Percentiles rank a stretch among this genome's conserved stretches.
Evolutionary conservation across 2,113 vertebrate genomes (phyloP).

Genomic region (Notothenia coriiceps): DNA sequence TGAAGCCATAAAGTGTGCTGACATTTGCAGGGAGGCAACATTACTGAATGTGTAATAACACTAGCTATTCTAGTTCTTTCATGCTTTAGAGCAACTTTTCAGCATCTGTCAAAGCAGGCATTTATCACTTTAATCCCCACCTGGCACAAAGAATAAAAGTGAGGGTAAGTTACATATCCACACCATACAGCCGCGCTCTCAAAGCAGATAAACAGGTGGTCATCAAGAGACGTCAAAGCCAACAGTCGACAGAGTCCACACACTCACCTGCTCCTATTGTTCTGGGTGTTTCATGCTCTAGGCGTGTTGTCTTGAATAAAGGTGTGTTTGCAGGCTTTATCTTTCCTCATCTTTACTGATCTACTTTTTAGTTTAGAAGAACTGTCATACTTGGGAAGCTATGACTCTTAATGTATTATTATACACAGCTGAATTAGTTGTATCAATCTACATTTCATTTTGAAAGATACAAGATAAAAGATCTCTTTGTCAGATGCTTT

Average conservation of each 20-base stretch:
- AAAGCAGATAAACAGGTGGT: constrained; percentile 83
- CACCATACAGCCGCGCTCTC: constrained; percentile 63
- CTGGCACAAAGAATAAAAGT: constrained; percentile 79
- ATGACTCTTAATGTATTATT: not conserved
- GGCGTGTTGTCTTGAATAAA: constrained; percentile 62
- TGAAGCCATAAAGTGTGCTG: constrained; percentile 62
- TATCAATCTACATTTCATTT: constrained; percentile 21
- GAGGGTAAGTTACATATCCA: constrained; percentile 73
- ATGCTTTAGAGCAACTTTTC: constrained; percentile 79
- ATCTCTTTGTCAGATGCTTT: not conserved
- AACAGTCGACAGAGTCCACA: constrained; percentile 48
- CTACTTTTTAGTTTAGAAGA: not conserved
- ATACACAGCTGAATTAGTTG: not conserved
- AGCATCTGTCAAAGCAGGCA: constrained; percentile 74
- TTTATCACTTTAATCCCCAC: constrained; percentile 82
- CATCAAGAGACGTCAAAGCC: constrained; percentile 60
- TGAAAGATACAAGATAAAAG: not conserved
- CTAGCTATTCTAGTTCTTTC: constrained; percentile 66
- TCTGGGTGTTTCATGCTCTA: constrained; percentile 52
- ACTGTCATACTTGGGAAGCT: constrained; percentile 19
- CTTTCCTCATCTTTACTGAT: constrained; percentile 33
- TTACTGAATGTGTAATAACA: constrained; percentile 58
- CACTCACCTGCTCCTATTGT: constrained; percentile 76
- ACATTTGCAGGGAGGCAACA: constrained; percentile 52
- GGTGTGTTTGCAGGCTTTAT: constrained; percentile 69